Evolutionary conservation across 1,140 invertebrate genomes (phyloP).

Genomic region (Diplogasteroides magnus): DNA sequence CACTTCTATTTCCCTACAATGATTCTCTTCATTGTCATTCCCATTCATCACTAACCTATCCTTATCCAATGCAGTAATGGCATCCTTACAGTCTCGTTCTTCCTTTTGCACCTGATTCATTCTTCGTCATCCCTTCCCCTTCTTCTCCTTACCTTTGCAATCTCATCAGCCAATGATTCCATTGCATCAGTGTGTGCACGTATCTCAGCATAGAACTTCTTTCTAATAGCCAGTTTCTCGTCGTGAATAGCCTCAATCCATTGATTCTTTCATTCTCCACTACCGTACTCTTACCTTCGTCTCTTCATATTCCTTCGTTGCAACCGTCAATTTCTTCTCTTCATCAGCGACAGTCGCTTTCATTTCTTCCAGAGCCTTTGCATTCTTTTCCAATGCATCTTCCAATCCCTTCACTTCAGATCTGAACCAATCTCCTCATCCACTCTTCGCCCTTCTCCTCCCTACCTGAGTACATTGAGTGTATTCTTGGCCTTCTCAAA

Average conservation of each 20-base stretch:
- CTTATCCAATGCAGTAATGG: neutral
- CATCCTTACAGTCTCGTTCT: neutral
- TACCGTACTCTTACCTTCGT: conserved; percentile 30
- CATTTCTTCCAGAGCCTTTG: conserved; percentile 1
- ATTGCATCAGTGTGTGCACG: no score
- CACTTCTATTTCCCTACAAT: neutral
- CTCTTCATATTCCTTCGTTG: conserved; percentile 4
- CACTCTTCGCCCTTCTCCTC: conserved; percentile 18
- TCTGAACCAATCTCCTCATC: conserved; percentile 20
- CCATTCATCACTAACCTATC: neutral
- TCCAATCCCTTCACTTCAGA: neutral
- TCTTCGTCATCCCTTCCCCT: conserved; percentile 3
- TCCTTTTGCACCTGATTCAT: neutral
- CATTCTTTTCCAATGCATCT: neutral
- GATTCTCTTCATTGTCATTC: neutral
- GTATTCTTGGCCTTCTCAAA: conserved; percentile 32
- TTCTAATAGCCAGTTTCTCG: conserved; percentile 35
- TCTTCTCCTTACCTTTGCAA: neutral
- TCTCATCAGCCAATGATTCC: neutral
- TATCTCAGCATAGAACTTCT: conserved; percentile 29
- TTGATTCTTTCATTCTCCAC: no score
- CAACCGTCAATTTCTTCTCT: conserved; percentile 11
- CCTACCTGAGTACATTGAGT: conserved; percentile 16
- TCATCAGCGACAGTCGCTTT: conserved; percentile 7
- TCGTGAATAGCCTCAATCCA: conserved; percentile 42